A percentile compares a stretch with the other conserved stretches of the same genome.
phyloP scores from a whole-genome alignment of 1,140 invertebrate genomes.

The Saccostrea echinata region DNA sequence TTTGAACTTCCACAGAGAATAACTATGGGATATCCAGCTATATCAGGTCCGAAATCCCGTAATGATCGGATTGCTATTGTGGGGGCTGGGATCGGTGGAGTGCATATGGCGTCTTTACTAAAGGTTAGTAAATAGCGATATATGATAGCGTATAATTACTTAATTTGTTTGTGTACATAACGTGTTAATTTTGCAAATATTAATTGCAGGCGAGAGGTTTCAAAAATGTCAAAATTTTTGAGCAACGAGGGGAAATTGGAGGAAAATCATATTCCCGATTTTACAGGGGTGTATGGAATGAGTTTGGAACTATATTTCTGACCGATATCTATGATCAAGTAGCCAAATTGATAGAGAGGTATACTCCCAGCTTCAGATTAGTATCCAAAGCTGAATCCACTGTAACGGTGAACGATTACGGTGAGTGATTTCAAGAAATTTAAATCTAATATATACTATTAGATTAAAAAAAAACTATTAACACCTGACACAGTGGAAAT shows the following conservation, averaged over 20 bases:
- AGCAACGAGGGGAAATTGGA: neutral
- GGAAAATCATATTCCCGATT: conserved; percentile 1
- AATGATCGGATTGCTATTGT: neutral
- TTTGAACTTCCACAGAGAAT: neutral
- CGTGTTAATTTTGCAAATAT: neutral
- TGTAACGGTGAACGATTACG: neutral
- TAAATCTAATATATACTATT: neutral
- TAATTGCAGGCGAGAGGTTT: neutral
- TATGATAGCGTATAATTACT: too few species aligned
- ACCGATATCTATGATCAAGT: neutral
- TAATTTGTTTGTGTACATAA: too few species aligned
- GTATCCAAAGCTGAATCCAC: neutral
- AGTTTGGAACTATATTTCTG: neutral
- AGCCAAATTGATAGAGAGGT: neutral
- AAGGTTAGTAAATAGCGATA: neutral
- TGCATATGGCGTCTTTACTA: neutral
- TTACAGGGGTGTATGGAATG: neutral
- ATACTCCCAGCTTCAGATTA: neutral
- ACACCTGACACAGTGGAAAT: too few species aligned
- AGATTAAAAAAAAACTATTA: too few species aligned
- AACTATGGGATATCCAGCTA: neutral
- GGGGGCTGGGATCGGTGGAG: neutral
- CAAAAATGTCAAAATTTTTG: conserved; percentile 17
- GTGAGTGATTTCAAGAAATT: neutral
- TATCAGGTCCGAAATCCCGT: neutral